These are phyloP conservation scores for Brachypodius melanocephalos DNA, from an alignment of 2,113 vertebrate species.

Conservation along the genomic window DNA sequence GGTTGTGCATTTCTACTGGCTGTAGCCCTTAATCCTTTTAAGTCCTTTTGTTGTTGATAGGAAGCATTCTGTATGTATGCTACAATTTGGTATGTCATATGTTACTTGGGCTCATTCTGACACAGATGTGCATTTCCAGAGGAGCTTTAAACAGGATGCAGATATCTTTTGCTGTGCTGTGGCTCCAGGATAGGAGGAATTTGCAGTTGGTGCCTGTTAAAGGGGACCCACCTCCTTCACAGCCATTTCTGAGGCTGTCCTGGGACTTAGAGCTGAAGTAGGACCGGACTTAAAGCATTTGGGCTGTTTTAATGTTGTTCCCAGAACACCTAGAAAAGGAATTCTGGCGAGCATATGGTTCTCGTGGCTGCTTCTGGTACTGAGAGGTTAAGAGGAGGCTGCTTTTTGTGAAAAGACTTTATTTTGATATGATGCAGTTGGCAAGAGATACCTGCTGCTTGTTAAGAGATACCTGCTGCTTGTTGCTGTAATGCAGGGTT, in stretches of 20 bases:
- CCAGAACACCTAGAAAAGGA: background rate
- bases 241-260: background rate
- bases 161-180: background rate
- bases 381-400: background rate
- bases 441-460: background rate
- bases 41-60: background rate
- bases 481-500: background rate
- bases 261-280: background rate
- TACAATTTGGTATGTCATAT: rapidly evolving
- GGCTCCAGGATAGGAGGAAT: background rate
- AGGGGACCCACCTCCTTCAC: background rate
- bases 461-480: background rate
- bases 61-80: background rate
- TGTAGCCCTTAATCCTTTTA: background rate
- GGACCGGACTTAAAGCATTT: background rate
- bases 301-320: background rate
- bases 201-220: background rate
- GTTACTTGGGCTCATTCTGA: background rate
- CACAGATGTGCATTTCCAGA: background rate
- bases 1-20: background rate
- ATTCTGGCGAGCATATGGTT: background rate
- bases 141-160: background rate
- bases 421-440: background rate
- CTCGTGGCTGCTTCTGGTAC: background rate
- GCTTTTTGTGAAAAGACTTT: background rate